Percentiles rank a stretch among this genome's conserved stretches.
phyloP scores from a whole-genome alignment of 2,797 vertebrate species.

The Simalia tracyae region DNA sequence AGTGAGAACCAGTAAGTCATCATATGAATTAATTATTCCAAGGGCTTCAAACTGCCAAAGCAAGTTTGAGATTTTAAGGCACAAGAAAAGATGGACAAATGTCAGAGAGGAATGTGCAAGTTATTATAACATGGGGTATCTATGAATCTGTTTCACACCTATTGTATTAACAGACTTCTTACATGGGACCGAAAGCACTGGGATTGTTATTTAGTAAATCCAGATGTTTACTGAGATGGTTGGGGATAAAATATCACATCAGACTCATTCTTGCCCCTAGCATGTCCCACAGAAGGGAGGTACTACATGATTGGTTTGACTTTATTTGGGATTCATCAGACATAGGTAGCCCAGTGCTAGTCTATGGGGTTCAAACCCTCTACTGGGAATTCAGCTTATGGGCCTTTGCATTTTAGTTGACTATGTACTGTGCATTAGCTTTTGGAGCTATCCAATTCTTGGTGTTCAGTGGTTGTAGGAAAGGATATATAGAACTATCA shows the following conservation, averaged over 20 bases:
- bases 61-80: neutral
- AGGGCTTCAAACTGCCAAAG: neutral
- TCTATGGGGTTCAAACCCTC: neutral
- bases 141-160: neutral
- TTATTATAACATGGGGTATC: neutral
- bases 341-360: neutral
- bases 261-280: neutral
- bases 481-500: neutral
- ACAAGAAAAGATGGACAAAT: neutral
- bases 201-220: neutral
- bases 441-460: neutral
- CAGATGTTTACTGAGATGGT: neutral
- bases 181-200: neutral
- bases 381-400: neutral
- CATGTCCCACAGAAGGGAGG: neutral
- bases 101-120: too few relatives aligned
- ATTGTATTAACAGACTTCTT: neutral
- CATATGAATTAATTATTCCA: neutral
- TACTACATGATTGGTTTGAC: neutral
- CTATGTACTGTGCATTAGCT: neutral
- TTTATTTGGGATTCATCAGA: neutral
- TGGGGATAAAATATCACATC: neutral
- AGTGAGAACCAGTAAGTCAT: neutral
- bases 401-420: neutral
- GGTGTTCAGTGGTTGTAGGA: neutral